A percentile compares a stretch with the other conserved stretches of the same genome.
Evolutionary conservation across 2,888 invertebrate genomes (phyloP).

Genomic region (Amphipoea lucens): DNA sequence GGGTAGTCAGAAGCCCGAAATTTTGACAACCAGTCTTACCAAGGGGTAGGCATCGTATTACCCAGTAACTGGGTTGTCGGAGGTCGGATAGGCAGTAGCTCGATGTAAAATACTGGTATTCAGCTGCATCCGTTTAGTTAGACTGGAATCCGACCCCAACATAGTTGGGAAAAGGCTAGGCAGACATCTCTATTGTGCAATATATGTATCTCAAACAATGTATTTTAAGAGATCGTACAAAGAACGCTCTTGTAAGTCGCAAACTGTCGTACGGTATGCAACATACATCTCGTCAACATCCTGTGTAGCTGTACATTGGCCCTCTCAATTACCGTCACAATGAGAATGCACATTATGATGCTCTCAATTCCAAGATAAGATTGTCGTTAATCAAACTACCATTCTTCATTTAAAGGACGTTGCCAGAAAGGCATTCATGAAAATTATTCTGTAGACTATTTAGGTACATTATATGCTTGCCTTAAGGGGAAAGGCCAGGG

Average conservation of each 20-base stretch:
- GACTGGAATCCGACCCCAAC: too few relatives aligned
- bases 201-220: not conserved
- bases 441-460: not conserved
- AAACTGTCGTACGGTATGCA: not conserved
- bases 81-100: not conserved
- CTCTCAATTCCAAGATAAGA: conserved; percentile 1
- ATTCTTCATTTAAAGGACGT: conserved; percentile 3
- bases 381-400: conserved; percentile 11
- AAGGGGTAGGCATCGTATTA: not conserved
- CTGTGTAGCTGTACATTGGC: not conserved
- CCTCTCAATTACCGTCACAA: conserved; percentile 5
- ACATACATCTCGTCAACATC: not conserved
- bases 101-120: not conserved
- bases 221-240: not conserved
- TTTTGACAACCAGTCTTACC: not conserved
- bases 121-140: not conserved
- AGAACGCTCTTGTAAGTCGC: not conserved
- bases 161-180: not conserved
- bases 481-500: too few relatives aligned
- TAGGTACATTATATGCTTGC: not conserved
- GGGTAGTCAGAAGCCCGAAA: too few relatives aligned
- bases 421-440: not conserved
- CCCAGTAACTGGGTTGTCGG: too few relatives aligned
- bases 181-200: not conserved
- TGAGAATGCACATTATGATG: not conserved